These are phyloP conservation scores for Ennomos quercinarius DNA, from an alignment of 2,888 invertebrate species.

Conservation along the genomic window DNA sequence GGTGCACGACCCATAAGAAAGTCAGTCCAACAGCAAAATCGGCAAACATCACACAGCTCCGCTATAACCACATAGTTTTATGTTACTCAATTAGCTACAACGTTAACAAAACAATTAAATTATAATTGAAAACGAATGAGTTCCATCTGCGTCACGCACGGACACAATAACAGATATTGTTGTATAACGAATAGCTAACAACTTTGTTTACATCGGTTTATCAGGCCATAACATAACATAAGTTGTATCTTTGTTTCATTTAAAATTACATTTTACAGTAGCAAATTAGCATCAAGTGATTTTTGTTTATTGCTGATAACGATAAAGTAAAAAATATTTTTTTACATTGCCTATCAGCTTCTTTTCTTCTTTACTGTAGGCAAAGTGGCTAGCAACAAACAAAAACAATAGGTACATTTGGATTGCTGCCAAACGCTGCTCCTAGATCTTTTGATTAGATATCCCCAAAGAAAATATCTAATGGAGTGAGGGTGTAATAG, in stretches of 20 bases:
- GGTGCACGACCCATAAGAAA: too few relatives aligned
- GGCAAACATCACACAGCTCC: too few relatives aligned
- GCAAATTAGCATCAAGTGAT: slow-evolving; percentile 14
- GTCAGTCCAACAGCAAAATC: too few relatives aligned
- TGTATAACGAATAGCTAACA: neutral
- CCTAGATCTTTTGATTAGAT: too few relatives aligned
- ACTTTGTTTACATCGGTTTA: slow-evolving; percentile 22
- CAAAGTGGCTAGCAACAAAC: too few relatives aligned
- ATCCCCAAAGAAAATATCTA: too few relatives aligned
- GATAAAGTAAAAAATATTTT: too few relatives aligned
- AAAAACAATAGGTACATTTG: too few relatives aligned
- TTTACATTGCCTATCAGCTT: too few relatives aligned
- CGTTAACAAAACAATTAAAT: slow-evolving; percentile 17
- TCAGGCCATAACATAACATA: slow-evolving; percentile 6
- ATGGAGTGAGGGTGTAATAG: too few relatives aligned
- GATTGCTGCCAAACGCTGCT: too few relatives aligned
- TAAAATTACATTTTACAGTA: slow-evolving; percentile 11
- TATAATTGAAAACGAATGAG: slow-evolving; percentile 6
- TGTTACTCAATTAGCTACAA: slow-evolving; percentile 10
- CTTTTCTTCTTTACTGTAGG: too few relatives aligned
- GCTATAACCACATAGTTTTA: neutral
- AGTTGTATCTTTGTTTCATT: slow-evolving; percentile 12
- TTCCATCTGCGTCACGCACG: slow-evolving; percentile 17
- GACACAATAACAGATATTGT: slow-evolving; percentile 7
- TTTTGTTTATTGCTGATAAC: slow-evolving; percentile 3